Conservation (phyloP, 2,113 vertebrate species). For the Microcebus lehilahytsara region DNA sequence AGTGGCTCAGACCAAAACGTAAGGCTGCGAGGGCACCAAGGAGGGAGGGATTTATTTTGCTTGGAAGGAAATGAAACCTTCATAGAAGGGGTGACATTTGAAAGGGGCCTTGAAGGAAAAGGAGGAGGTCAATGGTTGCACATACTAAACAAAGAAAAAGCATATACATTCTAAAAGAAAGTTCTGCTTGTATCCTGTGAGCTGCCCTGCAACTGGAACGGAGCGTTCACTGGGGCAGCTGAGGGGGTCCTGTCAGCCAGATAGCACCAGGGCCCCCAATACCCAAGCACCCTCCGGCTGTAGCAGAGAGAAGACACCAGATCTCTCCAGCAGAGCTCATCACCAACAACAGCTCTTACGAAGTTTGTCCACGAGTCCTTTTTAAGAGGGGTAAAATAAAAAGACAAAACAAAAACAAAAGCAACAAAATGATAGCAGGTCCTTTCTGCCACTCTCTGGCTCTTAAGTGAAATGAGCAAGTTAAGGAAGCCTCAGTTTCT, state of each 20-base stretch:
- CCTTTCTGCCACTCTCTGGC: background rate
- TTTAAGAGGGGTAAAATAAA: background rate
- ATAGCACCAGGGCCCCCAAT: too few species aligned
- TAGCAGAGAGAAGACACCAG: background rate
- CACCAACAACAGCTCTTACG: background rate
- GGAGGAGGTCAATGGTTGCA: background rate
- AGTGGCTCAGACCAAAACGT: background rate
- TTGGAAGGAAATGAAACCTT: slow-evolving; percentile 31
- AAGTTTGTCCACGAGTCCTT: background rate
- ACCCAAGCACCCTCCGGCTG: background rate
- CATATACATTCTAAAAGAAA: background rate
- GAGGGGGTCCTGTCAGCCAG: too few species aligned
- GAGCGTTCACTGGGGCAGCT: background rate
- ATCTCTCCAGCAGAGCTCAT: background rate
- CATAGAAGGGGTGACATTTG: background rate
- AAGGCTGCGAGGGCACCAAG: background rate
- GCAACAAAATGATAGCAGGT: background rate
- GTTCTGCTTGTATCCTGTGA: background rate
- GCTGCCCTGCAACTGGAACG: background rate
- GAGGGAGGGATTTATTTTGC: background rate
- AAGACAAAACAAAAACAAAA: background rate
- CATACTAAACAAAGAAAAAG: background rate
- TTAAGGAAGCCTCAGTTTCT: background rate
- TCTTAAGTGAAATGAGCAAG: background rate
- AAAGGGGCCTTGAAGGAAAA: background rate